Base-by-base conservation (phyloP, 2,113 vertebrate species). In the Dipodomys spectabilis region DNA sequence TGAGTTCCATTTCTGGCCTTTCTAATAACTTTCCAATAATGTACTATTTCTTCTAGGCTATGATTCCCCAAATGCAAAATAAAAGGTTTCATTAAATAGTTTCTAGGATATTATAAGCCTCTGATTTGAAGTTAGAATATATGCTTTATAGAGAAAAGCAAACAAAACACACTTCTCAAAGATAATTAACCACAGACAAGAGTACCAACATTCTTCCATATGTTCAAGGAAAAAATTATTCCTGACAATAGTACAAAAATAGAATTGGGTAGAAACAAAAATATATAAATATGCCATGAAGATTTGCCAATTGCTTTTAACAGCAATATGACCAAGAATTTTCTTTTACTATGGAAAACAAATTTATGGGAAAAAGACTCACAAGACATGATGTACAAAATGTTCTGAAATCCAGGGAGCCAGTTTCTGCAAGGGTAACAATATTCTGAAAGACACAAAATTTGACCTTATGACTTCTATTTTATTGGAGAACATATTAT, bases 351-450 rank as follows among this genome's bases (percentile, higher is more conserved):
- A 81, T 9, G n/a, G 35, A n/a, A 91, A 90, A 88, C 49, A 64
- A 88, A 71, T 74, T 35, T 18, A 95, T 80, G 39, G 12, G 92
- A 1, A 60, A 94, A 95, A 96, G n/a, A 73, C 30, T 93, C 98
- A 99, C 99, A 98, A 99, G 99, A 97, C 99, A 99, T 0, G 98
- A 99, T 0, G 98, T 99, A 97, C 99, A 99, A 97, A 99, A 99
- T 2, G 99, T 98, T 93, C 99, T 98, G 91, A 98, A 98, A 95
- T 99, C 99, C 97, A 99, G 97, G 95, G 97, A 99, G 23, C 99
- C 99, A 0, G 99, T 98, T 97, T 99, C 99, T 92, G 99, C 99
- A 84, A 99, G 98, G 92, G 98, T 97, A 96, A 99, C 94, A 69
- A 99, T 98, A 82, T 98, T 99, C 99, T 99, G 98, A 95, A 98